These are phyloP conservation scores for Rhinopomastus cyanomelas DNA, from an alignment of 2,113 vertebrate genomes.

Conservation along the genomic window DNA sequence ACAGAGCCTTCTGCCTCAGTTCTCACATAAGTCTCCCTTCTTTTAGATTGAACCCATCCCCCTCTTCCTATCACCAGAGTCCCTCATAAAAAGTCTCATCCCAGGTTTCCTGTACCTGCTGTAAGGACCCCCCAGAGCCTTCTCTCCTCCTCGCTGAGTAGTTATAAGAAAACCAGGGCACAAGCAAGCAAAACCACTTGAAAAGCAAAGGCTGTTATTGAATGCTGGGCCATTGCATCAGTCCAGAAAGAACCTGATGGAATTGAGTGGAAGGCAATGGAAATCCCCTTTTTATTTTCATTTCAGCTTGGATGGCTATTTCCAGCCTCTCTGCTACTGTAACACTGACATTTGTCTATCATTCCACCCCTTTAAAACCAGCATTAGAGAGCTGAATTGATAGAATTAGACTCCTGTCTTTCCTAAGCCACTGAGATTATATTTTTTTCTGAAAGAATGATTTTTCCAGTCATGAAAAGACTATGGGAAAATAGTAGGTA, in stretches of 20 bases:
- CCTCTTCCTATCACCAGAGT: too few species aligned
- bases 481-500: neutral
- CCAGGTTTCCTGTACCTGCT: too few species aligned
- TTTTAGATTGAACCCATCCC: too few species aligned
- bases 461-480: neutral
- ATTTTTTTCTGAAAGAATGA: neutral
- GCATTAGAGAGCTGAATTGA: neutral
- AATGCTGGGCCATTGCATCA: neutral
- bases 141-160: neutral
- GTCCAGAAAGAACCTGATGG: neutral
- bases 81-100: too few species aligned
- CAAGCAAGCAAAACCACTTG: neutral
- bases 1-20: too few species aligned
- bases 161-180: neutral
- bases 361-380: neutral
- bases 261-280: neutral
- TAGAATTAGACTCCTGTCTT: neutral
- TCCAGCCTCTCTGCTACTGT: neutral
- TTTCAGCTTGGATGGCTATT: neutral
- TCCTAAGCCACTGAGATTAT: neutral
- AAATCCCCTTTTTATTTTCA: neutral
- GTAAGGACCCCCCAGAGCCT: too few species aligned
- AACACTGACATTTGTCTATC: neutral
- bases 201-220: neutral
- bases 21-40: too few species aligned